Evolutionary conservation across 1,140 invertebrate species (phyloP).

Genomic region (Cheumatopsyche charites): DNA sequence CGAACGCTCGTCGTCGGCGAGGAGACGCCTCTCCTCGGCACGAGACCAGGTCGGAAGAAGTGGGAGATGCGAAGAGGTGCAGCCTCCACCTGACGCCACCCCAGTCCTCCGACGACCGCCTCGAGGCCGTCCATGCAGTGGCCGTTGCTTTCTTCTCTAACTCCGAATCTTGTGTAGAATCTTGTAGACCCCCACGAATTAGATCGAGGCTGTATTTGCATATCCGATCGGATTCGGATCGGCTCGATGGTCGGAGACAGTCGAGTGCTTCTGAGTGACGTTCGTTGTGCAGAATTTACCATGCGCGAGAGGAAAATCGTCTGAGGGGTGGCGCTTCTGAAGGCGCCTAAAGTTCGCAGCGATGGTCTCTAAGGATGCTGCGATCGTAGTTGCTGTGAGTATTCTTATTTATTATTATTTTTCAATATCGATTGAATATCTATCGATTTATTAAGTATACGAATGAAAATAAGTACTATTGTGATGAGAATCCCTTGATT

Average conservation of each 20-base stretch:
- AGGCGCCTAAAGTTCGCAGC: neutral
- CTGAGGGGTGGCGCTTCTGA: slow-evolving; percentile 8
- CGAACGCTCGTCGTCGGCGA: slow-evolving; percentile 30
- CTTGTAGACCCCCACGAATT: no score
- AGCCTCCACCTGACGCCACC: neutral
- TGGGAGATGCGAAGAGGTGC: neutral
- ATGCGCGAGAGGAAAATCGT: slow-evolving; percentile 7
- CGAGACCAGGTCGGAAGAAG: slow-evolving; percentile 30
- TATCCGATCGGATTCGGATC: neutral
- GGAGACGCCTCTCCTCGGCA: slow-evolving; percentile 17
- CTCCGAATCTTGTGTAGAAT: no score
- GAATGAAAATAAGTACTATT: no score
- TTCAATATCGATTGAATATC: no score
- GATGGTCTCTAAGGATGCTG: neutral
- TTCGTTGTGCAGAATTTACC: neutral
- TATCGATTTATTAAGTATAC: no score
- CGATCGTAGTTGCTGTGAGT: neutral
- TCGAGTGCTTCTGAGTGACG: neutral
- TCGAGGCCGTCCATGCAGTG: no score
- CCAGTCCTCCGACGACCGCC: neutral
- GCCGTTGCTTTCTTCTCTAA: no score
- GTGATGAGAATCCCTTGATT: no score
- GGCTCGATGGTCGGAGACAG: neutral
- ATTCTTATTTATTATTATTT: neutral
- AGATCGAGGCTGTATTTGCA: no score